These are phyloP conservation scores for Diadophis punctatus DNA, from an alignment of 2,113 vertebrate genomes.

Conservation along the genomic window DNA sequence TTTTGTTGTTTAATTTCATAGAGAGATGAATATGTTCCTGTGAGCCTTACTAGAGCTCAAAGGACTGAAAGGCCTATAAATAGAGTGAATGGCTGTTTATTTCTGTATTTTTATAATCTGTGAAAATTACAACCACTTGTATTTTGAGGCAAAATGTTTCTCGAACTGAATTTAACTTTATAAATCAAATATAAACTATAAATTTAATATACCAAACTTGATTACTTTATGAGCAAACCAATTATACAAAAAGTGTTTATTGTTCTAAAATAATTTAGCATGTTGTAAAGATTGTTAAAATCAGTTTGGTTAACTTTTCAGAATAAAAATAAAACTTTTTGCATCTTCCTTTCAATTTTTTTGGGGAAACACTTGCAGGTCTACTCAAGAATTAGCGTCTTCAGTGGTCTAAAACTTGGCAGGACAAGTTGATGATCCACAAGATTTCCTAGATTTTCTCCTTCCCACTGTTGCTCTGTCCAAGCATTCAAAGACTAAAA, in stretches of 20 bases:
- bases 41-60: neutral
- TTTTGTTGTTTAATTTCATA: neutral
- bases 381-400: neutral
- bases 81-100: neutral
- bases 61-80: neutral
- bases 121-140: neutral
- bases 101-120: neutral
- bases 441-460: neutral
- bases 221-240: neutral
- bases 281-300: neutral
- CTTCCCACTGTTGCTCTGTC: neutral
- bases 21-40: neutral
- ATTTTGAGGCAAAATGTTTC: neutral
- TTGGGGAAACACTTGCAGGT: neutral
- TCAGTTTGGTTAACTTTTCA: neutral
- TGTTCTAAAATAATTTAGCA: neutral
- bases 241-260: neutral
- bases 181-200: neutral
- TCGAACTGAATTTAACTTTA: neutral
- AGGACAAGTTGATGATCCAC: neutral
- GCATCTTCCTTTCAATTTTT: neutral
- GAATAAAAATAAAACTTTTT: neutral
- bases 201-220: neutral
- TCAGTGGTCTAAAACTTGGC: neutral
- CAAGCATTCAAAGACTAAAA: neutral